Conservation (phyloP, 1,140 invertebrate genomes). For the Micrasema minimum region DNA sequence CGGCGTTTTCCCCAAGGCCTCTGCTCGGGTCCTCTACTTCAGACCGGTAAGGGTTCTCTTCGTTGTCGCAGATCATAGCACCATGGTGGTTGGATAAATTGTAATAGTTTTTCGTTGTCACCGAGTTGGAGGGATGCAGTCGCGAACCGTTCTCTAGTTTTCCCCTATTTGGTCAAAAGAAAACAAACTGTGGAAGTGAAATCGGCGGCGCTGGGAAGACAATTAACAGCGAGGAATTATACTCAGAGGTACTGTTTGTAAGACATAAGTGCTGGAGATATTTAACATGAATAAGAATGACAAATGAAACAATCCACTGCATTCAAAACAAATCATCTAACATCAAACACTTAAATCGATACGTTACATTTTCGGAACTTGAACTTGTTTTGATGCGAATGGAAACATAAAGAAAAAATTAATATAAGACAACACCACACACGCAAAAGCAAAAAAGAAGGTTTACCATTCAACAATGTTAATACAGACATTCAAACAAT, state of each 20-base stretch:
- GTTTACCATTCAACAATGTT: slow-evolving; percentile 43
- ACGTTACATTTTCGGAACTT: too few species aligned
- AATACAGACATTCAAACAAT: slow-evolving; percentile 49
- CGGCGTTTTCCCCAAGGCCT: slow-evolving; percentile 56
- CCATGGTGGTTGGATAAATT: slow-evolving; percentile 69
- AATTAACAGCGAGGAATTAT: background rate
- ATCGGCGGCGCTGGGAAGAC: slow-evolving; percentile 26
- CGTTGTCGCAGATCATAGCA: slow-evolving; percentile 64
- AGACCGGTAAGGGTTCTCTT: slow-evolving; percentile 53
- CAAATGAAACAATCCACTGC: slow-evolving; percentile 7
- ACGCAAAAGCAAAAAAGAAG: slow-evolving; percentile 47
- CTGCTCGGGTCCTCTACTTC: slow-evolving; percentile 63
- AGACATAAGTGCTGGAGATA: slow-evolving; percentile 13
- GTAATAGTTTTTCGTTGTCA: slow-evolving; percentile 70
- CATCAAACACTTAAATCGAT: background rate
- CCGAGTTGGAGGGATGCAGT: slow-evolving; percentile 63
- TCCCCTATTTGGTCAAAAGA: slow-evolving; percentile 60
- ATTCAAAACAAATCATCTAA: background rate
- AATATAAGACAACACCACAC: slow-evolving; percentile 24
- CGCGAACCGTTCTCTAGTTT: slow-evolving; percentile 67
- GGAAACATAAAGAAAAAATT: too few species aligned
- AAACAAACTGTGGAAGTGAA: slow-evolving; percentile 50
- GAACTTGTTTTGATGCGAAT: too few species aligned
- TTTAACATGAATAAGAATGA: background rate
- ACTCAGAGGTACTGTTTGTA: background rate